Conservation (phyloP, 2,888 invertebrate species). For the Orthosia gracilis region DNA sequence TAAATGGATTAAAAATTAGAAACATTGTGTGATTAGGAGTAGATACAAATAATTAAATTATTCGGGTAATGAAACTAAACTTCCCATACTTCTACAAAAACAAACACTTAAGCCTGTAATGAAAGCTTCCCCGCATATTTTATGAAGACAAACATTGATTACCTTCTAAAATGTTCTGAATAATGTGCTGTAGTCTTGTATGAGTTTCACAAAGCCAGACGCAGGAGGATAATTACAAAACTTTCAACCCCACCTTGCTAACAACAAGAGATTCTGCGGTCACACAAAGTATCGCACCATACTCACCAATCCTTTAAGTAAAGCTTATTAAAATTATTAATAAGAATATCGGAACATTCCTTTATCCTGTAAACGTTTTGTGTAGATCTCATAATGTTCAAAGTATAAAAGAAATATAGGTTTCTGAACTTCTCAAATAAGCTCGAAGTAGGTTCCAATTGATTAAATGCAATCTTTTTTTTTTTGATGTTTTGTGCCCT, state of each 20-base stretch:
- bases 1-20: conserved; percentile 4
- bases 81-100: conserved; percentile 1
- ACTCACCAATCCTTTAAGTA: conserved; percentile 35
- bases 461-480: neutral
- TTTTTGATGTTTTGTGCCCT: too few species aligned
- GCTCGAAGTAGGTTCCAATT: neutral
- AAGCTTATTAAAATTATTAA: conserved; percentile 25
- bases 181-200: conserved; percentile 54
- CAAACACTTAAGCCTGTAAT: neutral
- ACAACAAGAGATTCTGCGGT: conserved; percentile 52
- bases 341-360: neutral
- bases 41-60: neutral
- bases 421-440: too few species aligned
- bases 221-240: conserved; percentile 68
- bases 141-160: conserved; percentile 36
- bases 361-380: neutral
- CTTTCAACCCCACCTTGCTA: conserved; percentile 56
- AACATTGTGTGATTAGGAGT: too few species aligned
- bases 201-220: conserved; percentile 56
- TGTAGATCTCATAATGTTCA: too few species aligned
- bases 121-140: conserved; percentile 18
- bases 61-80: neutral
- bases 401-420: neutral
- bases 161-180: conserved; percentile 44
- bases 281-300: conserved; percentile 49